phyloP scores from a whole-genome alignment of 1,140 invertebrate species.

The Drosophila arizonae region DNA sequence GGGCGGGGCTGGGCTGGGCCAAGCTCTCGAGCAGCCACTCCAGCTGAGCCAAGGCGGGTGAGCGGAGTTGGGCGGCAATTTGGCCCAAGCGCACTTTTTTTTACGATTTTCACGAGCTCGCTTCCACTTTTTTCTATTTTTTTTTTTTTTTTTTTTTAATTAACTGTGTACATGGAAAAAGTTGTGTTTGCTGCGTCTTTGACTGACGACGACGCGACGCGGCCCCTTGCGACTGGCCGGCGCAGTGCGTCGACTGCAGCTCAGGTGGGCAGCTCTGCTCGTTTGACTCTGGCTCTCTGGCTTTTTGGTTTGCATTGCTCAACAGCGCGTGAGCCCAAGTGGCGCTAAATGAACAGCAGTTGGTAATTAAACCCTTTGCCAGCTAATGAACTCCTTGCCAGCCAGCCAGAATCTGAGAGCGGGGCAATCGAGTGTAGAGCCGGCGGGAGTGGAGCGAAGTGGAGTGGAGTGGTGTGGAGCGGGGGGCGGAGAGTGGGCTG shows the following conservation, averaged over 20 bases:
- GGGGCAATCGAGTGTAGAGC: too few species aligned
- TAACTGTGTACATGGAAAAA: constrained; percentile 69
- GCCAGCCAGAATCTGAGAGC: constrained; percentile 9
- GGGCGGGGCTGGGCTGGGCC: constrained; percentile 7
- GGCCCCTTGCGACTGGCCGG: constrained; percentile 29
- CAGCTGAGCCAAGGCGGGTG: constrained; percentile 14
- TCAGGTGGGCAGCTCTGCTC: constrained; percentile 30
- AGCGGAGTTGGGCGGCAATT: constrained; percentile 13
- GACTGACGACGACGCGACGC: constrained; percentile 12
- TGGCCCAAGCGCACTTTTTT: constrained; percentile 28
- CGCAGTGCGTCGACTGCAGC: constrained; percentile 38
- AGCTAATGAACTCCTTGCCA: constrained; percentile 77
- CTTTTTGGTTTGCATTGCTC: constrained; percentile 78
- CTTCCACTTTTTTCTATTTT: constrained; percentile 5
- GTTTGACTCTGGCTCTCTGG: constrained; percentile 59
- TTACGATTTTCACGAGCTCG: constrained; percentile 34
- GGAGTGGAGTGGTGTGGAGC: not conserved
- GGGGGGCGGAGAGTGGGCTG: not conserved
- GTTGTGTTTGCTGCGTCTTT: constrained; percentile 62
- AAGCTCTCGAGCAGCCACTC: constrained; percentile 54
- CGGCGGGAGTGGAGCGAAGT: not conserved
- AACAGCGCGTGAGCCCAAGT: constrained; percentile 81
- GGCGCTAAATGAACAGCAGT: constrained; percentile 82
- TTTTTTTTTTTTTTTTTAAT: constrained; percentile 60
- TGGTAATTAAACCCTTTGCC: constrained; percentile 83